These are phyloP conservation scores for Pseudomyrmex flavicornis DNA, from an alignment of 1,140 invertebrate genomes.

Conservation along the genomic window DNA sequence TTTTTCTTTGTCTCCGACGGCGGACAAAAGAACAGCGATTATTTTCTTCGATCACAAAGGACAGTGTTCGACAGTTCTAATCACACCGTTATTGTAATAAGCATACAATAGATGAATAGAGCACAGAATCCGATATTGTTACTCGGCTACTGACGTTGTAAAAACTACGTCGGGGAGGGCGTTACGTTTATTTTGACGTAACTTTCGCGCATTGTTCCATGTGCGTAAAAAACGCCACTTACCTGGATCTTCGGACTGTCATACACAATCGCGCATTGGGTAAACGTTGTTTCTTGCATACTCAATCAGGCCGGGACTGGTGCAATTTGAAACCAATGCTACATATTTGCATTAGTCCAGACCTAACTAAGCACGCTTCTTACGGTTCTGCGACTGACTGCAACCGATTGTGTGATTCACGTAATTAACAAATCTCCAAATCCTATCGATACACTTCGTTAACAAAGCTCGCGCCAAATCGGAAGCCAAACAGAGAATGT, in stretches of 20 bases:
- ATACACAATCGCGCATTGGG: not conserved
- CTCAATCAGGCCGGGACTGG: slow-evolving; percentile 81
- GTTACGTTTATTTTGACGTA: slow-evolving; percentile 12
- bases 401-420: too few species aligned
- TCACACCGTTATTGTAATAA: slow-evolving; percentile 55
- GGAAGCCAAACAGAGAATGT: too few species aligned
- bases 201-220: not conserved
- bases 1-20: slow-evolving; percentile 73
- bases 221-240: not conserved
- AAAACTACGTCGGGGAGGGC: not conserved
- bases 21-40: slow-evolving; percentile 67
- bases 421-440: not conserved
- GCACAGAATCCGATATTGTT: slow-evolving; percentile 30
- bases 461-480: not conserved
- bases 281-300: slow-evolving; percentile 54
- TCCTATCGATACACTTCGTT: too few species aligned
- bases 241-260: not conserved
- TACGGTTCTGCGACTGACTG: not conserved
- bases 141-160: slow-evolving; percentile 42
- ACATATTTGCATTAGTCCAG: slow-evolving; percentile 82
- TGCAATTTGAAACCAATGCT: slow-evolving; percentile 80
- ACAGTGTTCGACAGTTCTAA: slow-evolving; percentile 37
- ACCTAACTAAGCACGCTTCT: slow-evolving; percentile 70
- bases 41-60: slow-evolving; percentile 57
- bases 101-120: slow-evolving; percentile 48